These are phyloP conservation scores for Epicauta chinensis DNA, from an alignment of 1,140 invertebrate genomes.

Conservation along the genomic window DNA sequence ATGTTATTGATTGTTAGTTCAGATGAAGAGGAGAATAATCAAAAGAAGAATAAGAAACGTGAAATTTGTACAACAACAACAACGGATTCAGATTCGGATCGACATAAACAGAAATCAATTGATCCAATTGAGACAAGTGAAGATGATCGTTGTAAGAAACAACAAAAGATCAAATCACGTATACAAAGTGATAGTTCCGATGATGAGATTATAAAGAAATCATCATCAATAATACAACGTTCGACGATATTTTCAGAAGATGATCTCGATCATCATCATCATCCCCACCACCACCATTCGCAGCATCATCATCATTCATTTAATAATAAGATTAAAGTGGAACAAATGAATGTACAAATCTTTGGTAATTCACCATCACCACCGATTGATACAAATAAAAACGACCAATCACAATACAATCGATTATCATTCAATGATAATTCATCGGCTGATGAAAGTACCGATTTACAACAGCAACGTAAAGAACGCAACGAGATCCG, in stretches of 20 bases:
- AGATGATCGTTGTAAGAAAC: slow-evolving; percentile 37
- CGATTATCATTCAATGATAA: slow-evolving; percentile 41
- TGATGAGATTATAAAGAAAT: slow-evolving; percentile 43
- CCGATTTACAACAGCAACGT: slow-evolving; percentile 22
- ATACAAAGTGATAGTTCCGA: slow-evolving; percentile 59
- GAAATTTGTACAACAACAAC: slow-evolving; percentile 35
- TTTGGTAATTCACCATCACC: slow-evolving; percentile 26
- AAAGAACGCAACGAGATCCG: slow-evolving; percentile 47
- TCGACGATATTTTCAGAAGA: slow-evolving; percentile 44
- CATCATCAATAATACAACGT: slow-evolving; percentile 5
- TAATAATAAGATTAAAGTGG: slow-evolving; percentile 22
- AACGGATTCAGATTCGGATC: slow-evolving; percentile 46
- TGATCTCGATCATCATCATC: slow-evolving; percentile 10
- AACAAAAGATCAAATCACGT: slow-evolving; percentile 46
- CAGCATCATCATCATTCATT: slow-evolving; percentile 25
- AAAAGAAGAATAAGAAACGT: slow-evolving; percentile 32
- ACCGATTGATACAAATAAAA: slow-evolving; percentile 29
- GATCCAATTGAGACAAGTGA: slow-evolving; percentile 38
- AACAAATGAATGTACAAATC: slow-evolving; percentile 24
- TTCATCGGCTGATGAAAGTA: slow-evolving; percentile 51
- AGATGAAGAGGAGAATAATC: slow-evolving; percentile 47
- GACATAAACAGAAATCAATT: slow-evolving; percentile 39
- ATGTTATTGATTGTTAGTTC: slow-evolving; percentile 50
- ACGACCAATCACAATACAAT: slow-evolving; percentile 33
- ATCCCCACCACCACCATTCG: slow-evolving; percentile 8